phyloP scores from a whole-genome alignment of 2,888 invertebrate species.

The Pterostichus niger region DNA sequence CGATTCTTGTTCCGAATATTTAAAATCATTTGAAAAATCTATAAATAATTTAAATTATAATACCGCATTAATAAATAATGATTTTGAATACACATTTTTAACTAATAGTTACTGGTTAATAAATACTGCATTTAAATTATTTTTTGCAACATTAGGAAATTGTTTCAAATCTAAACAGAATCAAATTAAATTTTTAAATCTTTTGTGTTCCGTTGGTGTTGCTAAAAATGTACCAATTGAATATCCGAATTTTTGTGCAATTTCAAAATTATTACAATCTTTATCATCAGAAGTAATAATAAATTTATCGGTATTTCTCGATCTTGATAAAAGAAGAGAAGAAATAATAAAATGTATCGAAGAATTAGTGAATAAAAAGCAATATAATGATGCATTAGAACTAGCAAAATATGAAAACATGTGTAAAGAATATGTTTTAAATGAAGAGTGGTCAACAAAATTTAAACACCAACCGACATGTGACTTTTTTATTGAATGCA shows the following conservation, averaged over 20 bases:
- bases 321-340: conserved; percentile 73
- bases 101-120: conserved; percentile 81
- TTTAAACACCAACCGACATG: conserved; percentile 77
- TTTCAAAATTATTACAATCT: conserved; percentile 79
- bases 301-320: conserved; percentile 76
- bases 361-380: conserved; percentile 77
- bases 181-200: conserved; percentile 82
- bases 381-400: conserved; percentile 81
- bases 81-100: conserved; percentile 77
- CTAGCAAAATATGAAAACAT: conserved; percentile 79
- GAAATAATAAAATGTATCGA: conserved; percentile 80
- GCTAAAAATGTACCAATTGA: conserved; percentile 78
- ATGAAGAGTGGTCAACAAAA: conserved; percentile 80
- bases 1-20: conserved; percentile 71
- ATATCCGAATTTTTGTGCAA: conserved; percentile 77
- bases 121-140: conserved; percentile 80
- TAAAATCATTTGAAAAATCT: conserved; percentile 75
- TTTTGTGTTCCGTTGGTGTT: conserved; percentile 80
- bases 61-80: conserved; percentile 72
- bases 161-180: conserved; percentile 83
- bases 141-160: conserved; percentile 81
- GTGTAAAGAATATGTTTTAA: conserved; percentile 79
- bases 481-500: conserved; percentile 81
- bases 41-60: conserved; percentile 72
- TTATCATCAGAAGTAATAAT: conserved; percentile 80